These are phyloP conservation scores for Silurus asotus DNA, from an alignment of 2,113 vertebrate genomes.

Conservation along the genomic window DNA sequence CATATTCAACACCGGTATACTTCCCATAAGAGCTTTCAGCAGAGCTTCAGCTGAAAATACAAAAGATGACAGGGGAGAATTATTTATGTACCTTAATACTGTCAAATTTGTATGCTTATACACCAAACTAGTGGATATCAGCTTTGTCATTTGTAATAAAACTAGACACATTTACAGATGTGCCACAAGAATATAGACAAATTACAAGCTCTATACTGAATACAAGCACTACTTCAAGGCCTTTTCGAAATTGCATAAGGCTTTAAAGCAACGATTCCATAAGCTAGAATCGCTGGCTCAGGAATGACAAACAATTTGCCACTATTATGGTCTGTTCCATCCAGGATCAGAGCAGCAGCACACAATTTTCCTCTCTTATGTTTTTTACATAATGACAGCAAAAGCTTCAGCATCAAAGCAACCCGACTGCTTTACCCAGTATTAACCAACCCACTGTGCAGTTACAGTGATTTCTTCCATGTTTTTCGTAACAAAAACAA, in stretches of 20 bases:
- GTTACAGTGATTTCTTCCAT: not conserved
- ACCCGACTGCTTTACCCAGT: not conserved
- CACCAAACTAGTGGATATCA: not conserved
- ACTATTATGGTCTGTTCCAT: not conserved
- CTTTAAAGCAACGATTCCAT: constrained; percentile 29
- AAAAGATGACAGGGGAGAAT: not conserved
- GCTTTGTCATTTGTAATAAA: not conserved
- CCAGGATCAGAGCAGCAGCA: not conserved
- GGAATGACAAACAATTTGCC: constrained; percentile 9
- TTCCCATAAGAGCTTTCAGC: not conserved
- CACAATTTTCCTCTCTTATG: not conserved
- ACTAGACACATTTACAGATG: not conserved
- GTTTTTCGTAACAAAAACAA: not conserved
- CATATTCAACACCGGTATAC: constrained; percentile 4
- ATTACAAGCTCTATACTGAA: constrained; percentile 54
- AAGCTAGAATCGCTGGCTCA: not conserved
- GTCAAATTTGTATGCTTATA: not conserved
- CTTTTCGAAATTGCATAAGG: constrained; percentile 18
- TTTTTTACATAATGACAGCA: not conserved
- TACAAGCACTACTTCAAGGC: not conserved
- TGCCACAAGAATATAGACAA: not conserved
- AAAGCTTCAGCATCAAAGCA: not conserved
- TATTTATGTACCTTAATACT: not conserved
- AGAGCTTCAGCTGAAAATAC: not conserved
- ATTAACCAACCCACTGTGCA: not conserved